A percentile compares a stretch with the other conserved stretches of the same genome.
Evolutionary conservation across 2,888 invertebrate genomes (phyloP).

Genomic region (Quadriops clusia): DNA sequence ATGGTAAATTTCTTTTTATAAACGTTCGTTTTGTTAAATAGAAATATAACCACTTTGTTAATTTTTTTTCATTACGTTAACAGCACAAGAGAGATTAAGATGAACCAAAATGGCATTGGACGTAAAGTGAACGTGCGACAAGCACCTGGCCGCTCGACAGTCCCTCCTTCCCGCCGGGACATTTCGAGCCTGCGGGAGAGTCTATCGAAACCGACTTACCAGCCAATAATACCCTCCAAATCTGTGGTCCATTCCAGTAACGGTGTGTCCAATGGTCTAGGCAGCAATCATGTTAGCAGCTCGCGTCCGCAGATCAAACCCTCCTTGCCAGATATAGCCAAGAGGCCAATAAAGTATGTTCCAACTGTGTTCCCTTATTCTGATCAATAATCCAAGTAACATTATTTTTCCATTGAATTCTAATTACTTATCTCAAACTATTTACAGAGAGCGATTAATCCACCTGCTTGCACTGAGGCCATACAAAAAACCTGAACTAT

Average conservation of each 20-base stretch:
- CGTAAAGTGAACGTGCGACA: constrained; percentile 72
- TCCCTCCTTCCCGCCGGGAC: constrained; percentile 23
- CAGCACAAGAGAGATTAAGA: constrained; percentile 89
- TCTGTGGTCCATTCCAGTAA: constrained; percentile 20
- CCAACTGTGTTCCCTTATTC: neutral
- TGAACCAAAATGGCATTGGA: constrained; percentile 80
- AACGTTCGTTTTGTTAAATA: constrained; percentile 13
- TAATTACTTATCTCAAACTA: constrained; percentile 25
- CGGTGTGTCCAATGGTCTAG: constrained; percentile 28
- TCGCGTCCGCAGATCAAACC: constrained; percentile 38
- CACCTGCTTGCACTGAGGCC: constrained; percentile 87
- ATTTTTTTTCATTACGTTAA: neutral
- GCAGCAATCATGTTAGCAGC: constrained; percentile 36
- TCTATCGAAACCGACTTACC: constrained; percentile 30
- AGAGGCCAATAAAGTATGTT: constrained; percentile 42
- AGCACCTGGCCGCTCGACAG: constrained; percentile 19
- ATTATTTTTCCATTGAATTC: constrained; percentile 1
- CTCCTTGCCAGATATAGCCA: constrained; percentile 53
- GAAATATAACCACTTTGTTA: constrained; percentile 4
- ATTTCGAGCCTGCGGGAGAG: constrained; percentile 30
- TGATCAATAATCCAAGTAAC: neutral
- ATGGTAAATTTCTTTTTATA: constrained; percentile 56
- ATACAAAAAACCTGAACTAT: constrained; percentile 87
- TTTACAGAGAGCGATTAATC: constrained; percentile 81
- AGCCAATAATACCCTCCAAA: constrained; percentile 27